These are phyloP conservation scores for Limnephilus rhombicus DNA, from an alignment of 2,888 invertebrate species.

Conservation along the genomic window DNA sequence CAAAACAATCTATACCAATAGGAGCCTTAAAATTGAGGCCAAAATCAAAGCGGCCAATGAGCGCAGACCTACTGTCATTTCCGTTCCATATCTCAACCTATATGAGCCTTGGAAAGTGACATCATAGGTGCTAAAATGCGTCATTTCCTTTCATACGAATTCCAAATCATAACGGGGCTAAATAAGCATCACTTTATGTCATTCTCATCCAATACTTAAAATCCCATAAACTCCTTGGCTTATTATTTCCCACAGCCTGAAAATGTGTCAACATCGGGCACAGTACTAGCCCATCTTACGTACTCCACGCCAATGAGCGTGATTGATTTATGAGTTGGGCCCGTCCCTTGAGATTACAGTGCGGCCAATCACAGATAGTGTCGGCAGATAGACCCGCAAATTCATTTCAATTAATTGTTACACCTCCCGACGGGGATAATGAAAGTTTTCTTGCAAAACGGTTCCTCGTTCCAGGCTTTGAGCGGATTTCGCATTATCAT, in stretches of 20 bases:
- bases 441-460: conserved; percentile 36
- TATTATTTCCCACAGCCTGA: not conserved
- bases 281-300: not conserved
- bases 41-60: too few species aligned
- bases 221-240: not conserved
- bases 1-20: too few species aligned
- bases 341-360: conserved; percentile 45
- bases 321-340: conserved; percentile 59
- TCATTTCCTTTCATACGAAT: too few species aligned
- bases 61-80: too few species aligned
- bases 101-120: too few species aligned
- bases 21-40: too few species aligned
- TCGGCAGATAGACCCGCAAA: conserved; percentile 50
- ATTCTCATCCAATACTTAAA: not conserved
- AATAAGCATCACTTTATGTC: not conserved
- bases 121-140: too few species aligned
- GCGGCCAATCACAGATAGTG: conserved; percentile 59
- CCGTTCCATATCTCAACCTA: too few species aligned
- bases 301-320: not conserved
- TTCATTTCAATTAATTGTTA: conserved; percentile 62
- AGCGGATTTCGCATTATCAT: conserved; percentile 26
- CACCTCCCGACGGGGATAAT: conserved; percentile 26
- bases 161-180: too few species aligned
- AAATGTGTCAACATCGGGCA: not conserved
- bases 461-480: conserved; percentile 16